Conservation (phyloP, 2,888 invertebrate species). For the Torymus tubicola region DNA sequence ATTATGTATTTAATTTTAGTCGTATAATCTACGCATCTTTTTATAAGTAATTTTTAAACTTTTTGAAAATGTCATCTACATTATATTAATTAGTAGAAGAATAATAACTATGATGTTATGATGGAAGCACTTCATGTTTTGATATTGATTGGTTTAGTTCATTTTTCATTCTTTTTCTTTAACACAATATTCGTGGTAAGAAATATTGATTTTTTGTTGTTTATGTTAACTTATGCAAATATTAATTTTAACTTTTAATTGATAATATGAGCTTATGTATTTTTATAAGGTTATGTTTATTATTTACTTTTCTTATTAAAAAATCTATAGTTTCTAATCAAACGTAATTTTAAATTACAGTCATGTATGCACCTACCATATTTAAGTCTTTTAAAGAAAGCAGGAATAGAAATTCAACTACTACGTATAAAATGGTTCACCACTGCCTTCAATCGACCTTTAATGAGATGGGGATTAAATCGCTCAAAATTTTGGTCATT, state of each 20-base stretch:
- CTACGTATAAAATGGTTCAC: slow-evolving; percentile 88
- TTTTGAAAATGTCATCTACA: no score
- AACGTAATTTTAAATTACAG: slow-evolving; percentile 78
- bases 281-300: slow-evolving; percentile 27
- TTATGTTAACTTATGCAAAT: background rate
- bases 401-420: slow-evolving; percentile 85
- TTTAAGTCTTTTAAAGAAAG: slow-evolving; percentile 85
- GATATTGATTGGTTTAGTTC: slow-evolving; percentile 80
- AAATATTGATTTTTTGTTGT: background rate
- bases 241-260: background rate
- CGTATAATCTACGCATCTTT: no score
- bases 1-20: no score
- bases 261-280: background rate
- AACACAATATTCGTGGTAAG: slow-evolving; percentile 90
- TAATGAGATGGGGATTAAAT: slow-evolving; percentile 85
- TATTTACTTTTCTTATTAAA: background rate
- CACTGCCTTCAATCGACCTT: slow-evolving; percentile 85
- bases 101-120: slow-evolving; percentile 24
- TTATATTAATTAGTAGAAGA: no score
- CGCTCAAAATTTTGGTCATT: slow-evolving; percentile 80
- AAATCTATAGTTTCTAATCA: slow-evolving; percentile 6
- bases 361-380: slow-evolving; percentile 91
- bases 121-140: slow-evolving; percentile 85
- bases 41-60: no score
- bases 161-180: slow-evolving; percentile 86